Percentiles rank a stretch among this genome's conserved stretches.
Conservation (phyloP, 2,888 invertebrate genomes). For the Eugnorisma glareosa region DNA sequence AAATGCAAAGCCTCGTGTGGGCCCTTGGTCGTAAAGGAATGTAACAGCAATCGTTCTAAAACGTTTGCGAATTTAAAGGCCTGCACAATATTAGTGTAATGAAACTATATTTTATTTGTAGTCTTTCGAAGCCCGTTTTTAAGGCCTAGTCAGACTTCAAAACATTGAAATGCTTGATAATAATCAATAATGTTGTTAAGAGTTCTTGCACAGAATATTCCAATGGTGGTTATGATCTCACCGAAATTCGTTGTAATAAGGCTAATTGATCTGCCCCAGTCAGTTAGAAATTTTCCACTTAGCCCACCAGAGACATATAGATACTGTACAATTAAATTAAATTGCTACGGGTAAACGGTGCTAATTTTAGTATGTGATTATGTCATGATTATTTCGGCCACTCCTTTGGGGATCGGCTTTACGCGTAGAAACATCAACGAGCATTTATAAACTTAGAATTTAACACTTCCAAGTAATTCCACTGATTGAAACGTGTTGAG, state of each 20-base stretch:
- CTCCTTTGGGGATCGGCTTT: not conserved
- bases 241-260: slow-evolving; percentile 29
- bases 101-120: not conserved
- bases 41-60: slow-evolving; percentile 7
- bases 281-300: not conserved
- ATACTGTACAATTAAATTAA: slow-evolving; percentile 21
- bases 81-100: slow-evolving; percentile 28
- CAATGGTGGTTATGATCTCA: slow-evolving; percentile 38
- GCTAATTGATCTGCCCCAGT: slow-evolving; percentile 26
- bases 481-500: slow-evolving; percentile 18
- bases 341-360: slow-evolving; percentile 17
- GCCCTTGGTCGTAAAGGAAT: not conserved
- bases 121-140: slow-evolving; percentile 13
- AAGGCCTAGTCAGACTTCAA: slow-evolving; percentile 29
- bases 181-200: not conserved
- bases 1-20: not conserved
- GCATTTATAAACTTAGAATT: slow-evolving; percentile 31
- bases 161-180: slow-evolving; percentile 3
- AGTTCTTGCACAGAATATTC: slow-evolving; percentile 30
- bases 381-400: slow-evolving; percentile 8
- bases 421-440: not conserved
- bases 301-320: slow-evolving; percentile 9
- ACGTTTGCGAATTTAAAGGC: slow-evolving; percentile 24
- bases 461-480: slow-evolving; percentile 54
- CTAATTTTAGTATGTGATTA: slow-evolving; percentile 17